A percentile compares a stretch with the other conserved stretches of the same genome.
These are phyloP conservation scores for Microcebus ravelobensis DNA, from an alignment of 2,113 vertebrate species.

Conservation along the genomic window DNA sequence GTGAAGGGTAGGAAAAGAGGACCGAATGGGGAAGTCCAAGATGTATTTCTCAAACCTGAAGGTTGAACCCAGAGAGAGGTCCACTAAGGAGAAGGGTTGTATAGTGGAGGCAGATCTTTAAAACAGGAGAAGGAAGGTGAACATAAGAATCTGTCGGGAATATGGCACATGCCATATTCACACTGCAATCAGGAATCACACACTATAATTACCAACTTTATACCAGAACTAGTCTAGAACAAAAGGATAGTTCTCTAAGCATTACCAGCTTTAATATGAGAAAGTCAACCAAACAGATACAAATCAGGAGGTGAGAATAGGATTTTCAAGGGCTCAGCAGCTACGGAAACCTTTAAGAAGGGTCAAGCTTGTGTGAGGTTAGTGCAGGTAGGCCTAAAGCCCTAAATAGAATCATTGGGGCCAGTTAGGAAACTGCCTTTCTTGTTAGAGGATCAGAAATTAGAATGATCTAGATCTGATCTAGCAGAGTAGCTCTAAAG, in stretches of 20 bases:
- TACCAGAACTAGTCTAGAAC: neutral
- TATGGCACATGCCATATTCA: neutral
- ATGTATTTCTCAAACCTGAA: neutral
- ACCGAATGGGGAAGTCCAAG: neutral
- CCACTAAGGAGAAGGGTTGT: neutral
- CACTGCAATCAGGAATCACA: neutral
- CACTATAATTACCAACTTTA: neutral
- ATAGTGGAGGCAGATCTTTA: neutral
- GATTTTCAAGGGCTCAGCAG: neutral
- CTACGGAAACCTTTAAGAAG: conserved; percentile 37
- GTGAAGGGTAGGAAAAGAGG: neutral
- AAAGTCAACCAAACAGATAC: neutral
- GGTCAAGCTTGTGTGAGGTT: neutral
- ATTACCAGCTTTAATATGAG: conserved; percentile 7
- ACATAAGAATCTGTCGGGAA: neutral
- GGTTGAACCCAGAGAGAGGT: neutral
- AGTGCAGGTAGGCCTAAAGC: neutral
- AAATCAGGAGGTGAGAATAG: neutral
- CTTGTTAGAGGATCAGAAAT: conserved; percentile 23
- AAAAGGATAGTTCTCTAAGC: neutral
- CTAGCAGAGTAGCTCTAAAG: neutral
- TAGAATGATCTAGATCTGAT: neutral
- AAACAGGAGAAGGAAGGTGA: neutral
- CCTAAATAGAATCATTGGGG: neutral
- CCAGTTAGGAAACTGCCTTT: conserved; percentile 13